phyloP scores from a whole-genome alignment of 1,140 invertebrate genomes.

The Dendroctonus ponderosae region DNA sequence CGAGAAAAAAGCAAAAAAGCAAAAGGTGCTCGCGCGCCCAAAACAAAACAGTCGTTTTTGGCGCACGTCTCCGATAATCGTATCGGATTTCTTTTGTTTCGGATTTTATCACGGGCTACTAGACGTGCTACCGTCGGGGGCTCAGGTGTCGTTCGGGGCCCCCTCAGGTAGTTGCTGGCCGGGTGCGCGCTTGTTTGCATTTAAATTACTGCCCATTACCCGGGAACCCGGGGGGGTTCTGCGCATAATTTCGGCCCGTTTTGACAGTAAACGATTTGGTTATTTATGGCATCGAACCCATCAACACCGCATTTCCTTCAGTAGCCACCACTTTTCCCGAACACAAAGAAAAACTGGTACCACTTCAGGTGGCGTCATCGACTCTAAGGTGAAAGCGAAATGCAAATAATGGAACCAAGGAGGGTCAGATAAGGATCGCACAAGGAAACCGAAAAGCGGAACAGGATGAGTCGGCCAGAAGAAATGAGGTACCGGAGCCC shows the following conservation, averaged over 20 bases:
- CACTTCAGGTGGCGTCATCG: no score
- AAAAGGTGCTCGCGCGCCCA: background rate
- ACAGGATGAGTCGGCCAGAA: conserved; percentile 4
- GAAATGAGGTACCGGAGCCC: background rate
- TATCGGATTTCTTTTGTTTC: conserved; percentile 27
- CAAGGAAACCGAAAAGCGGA: conserved; percentile 10
- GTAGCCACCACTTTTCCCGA: no score
- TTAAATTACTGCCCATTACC: background rate
- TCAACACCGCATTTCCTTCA: no score
- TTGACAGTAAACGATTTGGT: no score
- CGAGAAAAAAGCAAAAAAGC: no score
- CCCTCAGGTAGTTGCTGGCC: background rate
- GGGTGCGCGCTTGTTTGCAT: background rate
- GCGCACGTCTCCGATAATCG: conserved; percentile 21
- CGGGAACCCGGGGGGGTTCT: background rate
- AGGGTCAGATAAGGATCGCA: background rate
- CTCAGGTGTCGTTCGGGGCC: conserved; percentile 4
- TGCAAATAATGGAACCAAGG: no score
- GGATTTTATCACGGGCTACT: conserved; percentile 24
- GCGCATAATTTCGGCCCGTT: no score
- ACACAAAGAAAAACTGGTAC: no score
- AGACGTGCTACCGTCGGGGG: conserved; percentile 16
- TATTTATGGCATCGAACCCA: no score
- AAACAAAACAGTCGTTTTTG: conserved; percentile 12
- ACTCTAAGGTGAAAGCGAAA: no score